Evolutionary conservation across 2,113 vertebrate genomes (phyloP).

Genomic region (Rhinopomastus cyanomelas): DNA sequence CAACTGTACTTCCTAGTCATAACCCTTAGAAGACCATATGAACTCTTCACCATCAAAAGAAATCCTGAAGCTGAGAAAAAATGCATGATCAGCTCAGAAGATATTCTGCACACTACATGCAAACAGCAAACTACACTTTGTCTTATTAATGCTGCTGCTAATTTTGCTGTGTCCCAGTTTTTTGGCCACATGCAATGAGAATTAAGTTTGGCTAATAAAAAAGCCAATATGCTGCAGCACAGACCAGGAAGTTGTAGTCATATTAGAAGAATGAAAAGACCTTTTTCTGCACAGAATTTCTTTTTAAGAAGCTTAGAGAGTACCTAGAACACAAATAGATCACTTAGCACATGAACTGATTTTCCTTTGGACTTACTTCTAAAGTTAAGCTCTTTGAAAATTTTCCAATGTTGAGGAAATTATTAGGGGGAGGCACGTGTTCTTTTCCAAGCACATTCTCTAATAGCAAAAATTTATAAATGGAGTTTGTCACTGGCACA

Average conservation of each 20-base stretch:
- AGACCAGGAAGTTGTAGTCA: not conserved
- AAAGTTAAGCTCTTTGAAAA: not conserved
- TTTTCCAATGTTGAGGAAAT: not conserved
- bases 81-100: not conserved
- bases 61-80: not conserved
- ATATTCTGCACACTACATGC: not conserved
- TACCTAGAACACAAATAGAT: not conserved
- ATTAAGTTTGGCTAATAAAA: not conserved
- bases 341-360: not conserved
- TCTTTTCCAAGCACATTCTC: not conserved
- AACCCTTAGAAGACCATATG: fast-evolving
- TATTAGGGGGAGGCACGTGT: no score
- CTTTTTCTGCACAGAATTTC: not conserved
- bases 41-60: not conserved
- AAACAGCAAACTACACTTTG: not conserved
- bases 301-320: not conserved
- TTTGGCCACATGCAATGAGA: not conserved
- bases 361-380: not conserved
- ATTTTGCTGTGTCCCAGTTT: not conserved
- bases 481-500: not conserved
- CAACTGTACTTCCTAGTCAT: not conserved
- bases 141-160: not conserved
- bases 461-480: not conserved
- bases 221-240: not conserved
- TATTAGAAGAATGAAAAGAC: not conserved